These are phyloP conservation scores for Parauchenoglanis ngamensis DNA, from an alignment of 2,797 vertebrate genomes.

Conservation along the genomic window DNA sequence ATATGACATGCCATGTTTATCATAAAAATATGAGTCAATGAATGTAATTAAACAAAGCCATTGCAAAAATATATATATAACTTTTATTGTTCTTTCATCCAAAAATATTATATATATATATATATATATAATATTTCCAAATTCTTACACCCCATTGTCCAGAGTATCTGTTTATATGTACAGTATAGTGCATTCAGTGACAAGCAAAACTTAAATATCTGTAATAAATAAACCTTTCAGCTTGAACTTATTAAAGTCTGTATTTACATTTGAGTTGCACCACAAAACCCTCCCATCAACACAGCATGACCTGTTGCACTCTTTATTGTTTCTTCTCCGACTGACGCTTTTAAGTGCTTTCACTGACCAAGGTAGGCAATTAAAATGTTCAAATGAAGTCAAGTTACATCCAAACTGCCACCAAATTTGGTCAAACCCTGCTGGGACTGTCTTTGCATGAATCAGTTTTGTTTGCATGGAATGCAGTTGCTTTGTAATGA, in stretches of 20 bases:
- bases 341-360: constrained; percentile 26
- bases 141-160: constrained; percentile 44
- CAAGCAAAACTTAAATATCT: constrained; percentile 59
- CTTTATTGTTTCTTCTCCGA: neutral
- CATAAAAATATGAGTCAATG: neutral
- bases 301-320: constrained; percentile 9
- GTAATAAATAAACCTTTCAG: constrained; percentile 62
- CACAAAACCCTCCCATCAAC: constrained; percentile 21
- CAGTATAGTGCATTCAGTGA: constrained; percentile 58
- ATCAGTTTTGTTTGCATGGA: constrained; percentile 83
- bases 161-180: constrained; percentile 55
- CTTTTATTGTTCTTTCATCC: constrained; percentile 56
- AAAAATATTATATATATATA: constrained; percentile 18
- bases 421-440: constrained; percentile 71
- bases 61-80: constrained; percentile 38
- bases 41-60: constrained; percentile 6
- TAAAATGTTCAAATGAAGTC: neutral
- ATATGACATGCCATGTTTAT: too few species aligned
- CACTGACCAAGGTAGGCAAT: neutral
- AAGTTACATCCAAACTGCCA: neutral
- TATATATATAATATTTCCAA: constrained; percentile 43
- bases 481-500: constrained; percentile 80
- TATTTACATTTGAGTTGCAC: constrained; percentile 43
- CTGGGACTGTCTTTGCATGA: constrained; percentile 80
- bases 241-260: constrained; percentile 36